phyloP scores from a whole-genome alignment of 2,113 vertebrate species.

The Melanerpes aurifrons region DNA sequence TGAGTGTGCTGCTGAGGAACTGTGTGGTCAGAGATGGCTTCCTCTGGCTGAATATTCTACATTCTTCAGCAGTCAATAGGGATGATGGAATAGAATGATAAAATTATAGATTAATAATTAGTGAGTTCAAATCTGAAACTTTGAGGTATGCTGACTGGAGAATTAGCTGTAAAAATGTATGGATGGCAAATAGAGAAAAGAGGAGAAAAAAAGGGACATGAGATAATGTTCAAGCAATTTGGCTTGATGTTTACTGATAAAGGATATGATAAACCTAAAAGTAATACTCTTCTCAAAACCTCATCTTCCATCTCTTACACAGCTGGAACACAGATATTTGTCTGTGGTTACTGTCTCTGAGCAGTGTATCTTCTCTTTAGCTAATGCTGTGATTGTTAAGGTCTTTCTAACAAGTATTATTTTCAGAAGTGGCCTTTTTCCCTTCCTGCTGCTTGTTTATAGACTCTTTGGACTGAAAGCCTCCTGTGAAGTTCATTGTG shows the following conservation, averaged over 20 bases:
- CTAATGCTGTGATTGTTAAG: neutral
- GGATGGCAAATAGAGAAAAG: neutral
- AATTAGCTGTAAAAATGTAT: neutral
- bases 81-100: neutral
- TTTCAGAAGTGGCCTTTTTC: neutral
- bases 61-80: neutral
- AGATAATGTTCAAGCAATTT: neutral
- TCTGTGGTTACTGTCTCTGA: neutral
- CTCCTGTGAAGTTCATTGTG: neutral
- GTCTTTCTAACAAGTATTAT: neutral
- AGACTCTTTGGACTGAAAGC: neutral
- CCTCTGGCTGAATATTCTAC: neutral
- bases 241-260: neutral
- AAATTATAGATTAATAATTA: neutral
- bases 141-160: neutral
- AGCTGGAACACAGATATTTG: neutral
- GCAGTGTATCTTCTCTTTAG: neutral
- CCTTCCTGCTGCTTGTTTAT: neutral
- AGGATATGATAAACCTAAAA: neutral
- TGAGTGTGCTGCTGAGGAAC: neutral
- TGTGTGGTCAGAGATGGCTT: neutral
- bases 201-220: neutral
- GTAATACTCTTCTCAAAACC: neutral
- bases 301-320: neutral
- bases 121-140: neutral